Evolutionary conservation across 2,888 invertebrate species (phyloP), one percentile per base, ranked within the genome.

Genomic region (Aspidiotus rigidus): DNA sequence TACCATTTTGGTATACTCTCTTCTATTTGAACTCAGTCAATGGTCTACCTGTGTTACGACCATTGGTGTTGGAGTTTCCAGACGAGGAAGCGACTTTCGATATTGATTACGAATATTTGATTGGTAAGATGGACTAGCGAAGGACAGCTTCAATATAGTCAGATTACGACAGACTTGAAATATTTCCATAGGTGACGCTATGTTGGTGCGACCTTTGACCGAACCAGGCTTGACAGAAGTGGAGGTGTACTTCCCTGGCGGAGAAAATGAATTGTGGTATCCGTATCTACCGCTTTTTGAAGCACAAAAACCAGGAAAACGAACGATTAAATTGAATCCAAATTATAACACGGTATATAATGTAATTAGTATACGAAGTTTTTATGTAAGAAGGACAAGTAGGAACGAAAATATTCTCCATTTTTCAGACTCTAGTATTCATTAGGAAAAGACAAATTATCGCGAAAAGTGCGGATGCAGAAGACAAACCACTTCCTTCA

Each of bases 401-500:
- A 3, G 2, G 28, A 28, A 5, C 5, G 5, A 28, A 28, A 28
- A 28, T 28, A 3, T 62, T 72, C 70, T 64, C 70, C 56, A 77
- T 76, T 16, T 41, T n/a, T 1, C 76, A 93, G 88, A 89, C 93
- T 74, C 96, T 98, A 0, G 92, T 93, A 49, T 99, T 86, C 81
- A 95, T 96, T 79, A 83, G 91, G 73, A 94, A 95, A 64, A 99
- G 99, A 1, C 83, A 85, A 0, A 90, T 99, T 67, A 81, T 99
- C 44, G 87, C 97, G 0, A 87, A 91, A 73, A 95, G 95, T 28
- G 95, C 28, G 28, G 28, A 28, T 28, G 28, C 28, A 28, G 28
- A 28, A 79, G 90, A 94, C 79, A 84, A 97, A 72, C 86, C 90
- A 69, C 85, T 98, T 0, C 84, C 97, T 56, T 85, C 95, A 0